A percentile compares a stretch with the other conserved stretches of the same genome.
Evolutionary conservation across 2,113 vertebrate genomes (phyloP).

Genomic region (Columbina picui): DNA sequence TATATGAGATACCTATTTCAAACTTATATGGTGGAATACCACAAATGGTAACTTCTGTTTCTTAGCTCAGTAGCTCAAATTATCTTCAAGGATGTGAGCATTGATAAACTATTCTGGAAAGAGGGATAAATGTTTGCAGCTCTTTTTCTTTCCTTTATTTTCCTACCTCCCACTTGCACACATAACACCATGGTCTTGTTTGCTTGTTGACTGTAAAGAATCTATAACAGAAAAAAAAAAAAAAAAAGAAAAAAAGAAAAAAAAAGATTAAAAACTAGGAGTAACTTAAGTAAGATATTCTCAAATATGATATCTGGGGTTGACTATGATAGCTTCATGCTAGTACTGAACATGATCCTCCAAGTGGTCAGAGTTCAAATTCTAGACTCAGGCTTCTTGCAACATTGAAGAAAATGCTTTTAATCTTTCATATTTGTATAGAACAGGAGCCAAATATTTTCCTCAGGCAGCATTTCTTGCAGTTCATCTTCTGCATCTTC

Average conservation of each 20-base stretch:
- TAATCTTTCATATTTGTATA: not conserved
- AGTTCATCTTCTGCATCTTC: not conserved
- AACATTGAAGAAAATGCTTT: not conserved
- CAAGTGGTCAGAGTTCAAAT: not conserved
- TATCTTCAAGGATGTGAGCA: not conserved
- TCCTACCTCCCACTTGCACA: not conserved
- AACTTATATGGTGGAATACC: not conserved
- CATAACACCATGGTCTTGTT: not conserved
- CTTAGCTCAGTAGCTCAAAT: not conserved
- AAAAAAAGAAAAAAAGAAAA: not conserved
- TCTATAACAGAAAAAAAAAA: not conserved
- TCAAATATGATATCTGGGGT: not conserved
- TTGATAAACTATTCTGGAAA: not conserved
- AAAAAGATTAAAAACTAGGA: not conserved
- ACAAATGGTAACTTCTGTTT: not conserved
- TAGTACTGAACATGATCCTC: not conserved
- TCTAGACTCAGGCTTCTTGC: not conserved
- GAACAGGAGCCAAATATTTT: not conserved
- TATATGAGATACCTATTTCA: not conserved
- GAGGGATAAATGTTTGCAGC: not conserved
- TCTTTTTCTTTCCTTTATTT: not conserved
- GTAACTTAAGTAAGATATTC: not conserved
- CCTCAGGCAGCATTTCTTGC: not conserved
- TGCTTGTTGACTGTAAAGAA: not conserved
- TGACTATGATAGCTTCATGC: not conserved